phyloP scores from a whole-genome alignment of 2,797 vertebrate species.

The Gambelia wislizenii region DNA sequence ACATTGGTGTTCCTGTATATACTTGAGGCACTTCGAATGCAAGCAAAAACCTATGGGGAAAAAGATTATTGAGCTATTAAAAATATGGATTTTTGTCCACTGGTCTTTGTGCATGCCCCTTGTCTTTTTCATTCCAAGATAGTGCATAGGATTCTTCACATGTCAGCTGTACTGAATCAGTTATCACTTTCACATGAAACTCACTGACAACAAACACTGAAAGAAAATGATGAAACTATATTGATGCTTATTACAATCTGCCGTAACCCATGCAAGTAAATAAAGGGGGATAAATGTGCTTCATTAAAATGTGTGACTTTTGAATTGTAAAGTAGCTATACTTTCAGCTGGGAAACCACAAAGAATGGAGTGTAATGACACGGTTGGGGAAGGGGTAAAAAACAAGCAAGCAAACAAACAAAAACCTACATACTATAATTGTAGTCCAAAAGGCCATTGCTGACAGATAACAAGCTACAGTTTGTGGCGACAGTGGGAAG shows the following conservation, averaged over 20 bases:
- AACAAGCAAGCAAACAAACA: too few relatives aligned
- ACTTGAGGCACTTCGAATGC: neutral
- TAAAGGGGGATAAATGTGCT: neutral
- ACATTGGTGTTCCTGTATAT: neutral
- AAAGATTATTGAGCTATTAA: neutral
- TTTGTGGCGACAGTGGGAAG: conserved; percentile 49
- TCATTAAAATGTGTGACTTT: conserved; percentile 51
- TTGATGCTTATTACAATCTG: neutral
- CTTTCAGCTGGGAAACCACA: conserved; percentile 67
- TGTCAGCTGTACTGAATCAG: neutral
- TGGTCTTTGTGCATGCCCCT: neutral
- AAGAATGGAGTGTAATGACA: conserved; percentile 21
- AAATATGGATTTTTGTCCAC: neutral
- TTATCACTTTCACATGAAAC: conserved; percentile 12
- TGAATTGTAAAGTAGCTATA: conserved; percentile 20
- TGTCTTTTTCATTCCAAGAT: neutral
- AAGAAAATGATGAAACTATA: neutral
- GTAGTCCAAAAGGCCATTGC: conserved; percentile 14
- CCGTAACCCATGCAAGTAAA: neutral
- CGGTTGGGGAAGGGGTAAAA: conserved; percentile 1
- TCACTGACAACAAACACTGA: neutral
- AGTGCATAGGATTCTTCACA: conserved; percentile 12
- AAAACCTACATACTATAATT: conserved; percentile 16
- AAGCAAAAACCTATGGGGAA: neutral
- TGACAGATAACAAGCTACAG: conserved; percentile 34